Percentiles rank a stretch among this genome's conserved stretches.
Conservation (phyloP, 1,140 invertebrate genomes). For the Sitobion miscanthi region DNA sequence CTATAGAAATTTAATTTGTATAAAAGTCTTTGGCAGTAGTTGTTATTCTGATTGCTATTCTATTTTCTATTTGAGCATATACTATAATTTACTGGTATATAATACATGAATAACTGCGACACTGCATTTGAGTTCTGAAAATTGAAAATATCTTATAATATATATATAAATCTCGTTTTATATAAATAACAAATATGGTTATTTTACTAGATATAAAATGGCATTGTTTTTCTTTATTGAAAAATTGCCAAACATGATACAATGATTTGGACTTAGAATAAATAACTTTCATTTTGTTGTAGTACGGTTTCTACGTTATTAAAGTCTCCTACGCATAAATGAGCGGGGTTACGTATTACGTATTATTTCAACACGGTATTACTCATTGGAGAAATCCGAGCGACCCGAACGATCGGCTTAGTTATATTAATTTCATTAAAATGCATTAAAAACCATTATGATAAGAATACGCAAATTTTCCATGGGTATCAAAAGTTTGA, state of each 20-base stretch:
- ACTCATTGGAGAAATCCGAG: neutral
- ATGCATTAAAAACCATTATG: neutral
- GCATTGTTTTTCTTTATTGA: neutral
- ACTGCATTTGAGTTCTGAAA: neutral
- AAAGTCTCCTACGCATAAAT: neutral
- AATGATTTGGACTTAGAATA: neutral
- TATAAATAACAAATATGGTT: neutral
- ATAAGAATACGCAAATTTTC: neutral
- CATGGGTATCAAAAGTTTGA: neutral
- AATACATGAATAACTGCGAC: neutral
- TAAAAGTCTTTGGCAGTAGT: neutral
- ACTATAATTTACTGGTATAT: neutral
- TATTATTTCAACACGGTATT: neutral
- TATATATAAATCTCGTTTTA: neutral
- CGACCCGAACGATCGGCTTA: neutral
- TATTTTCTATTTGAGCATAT: neutral
- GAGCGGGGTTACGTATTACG: neutral
- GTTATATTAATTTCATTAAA: neutral
- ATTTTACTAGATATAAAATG: neutral
- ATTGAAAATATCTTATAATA: neutral
- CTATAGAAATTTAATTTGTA: neutral
- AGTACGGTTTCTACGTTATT: neutral
- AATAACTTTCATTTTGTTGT: neutral
- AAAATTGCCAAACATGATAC: neutral
- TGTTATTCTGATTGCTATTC: neutral